Conservation (phyloP, 2,113 vertebrate species). For the Mandrillus leucophaeus region DNA sequence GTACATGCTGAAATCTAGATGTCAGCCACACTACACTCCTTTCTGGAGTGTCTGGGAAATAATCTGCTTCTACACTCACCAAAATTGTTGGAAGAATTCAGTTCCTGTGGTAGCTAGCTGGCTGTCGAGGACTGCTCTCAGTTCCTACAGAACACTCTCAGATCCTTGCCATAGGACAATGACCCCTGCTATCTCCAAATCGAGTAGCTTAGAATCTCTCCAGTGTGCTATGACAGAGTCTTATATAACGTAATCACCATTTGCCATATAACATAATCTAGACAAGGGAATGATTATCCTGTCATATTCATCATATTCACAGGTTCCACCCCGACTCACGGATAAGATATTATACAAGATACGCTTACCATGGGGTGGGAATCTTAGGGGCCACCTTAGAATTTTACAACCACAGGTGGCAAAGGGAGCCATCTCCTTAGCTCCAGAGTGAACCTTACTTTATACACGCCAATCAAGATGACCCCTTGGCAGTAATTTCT, state of each 20-base stretch:
- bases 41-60: background rate
- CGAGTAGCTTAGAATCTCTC: background rate
- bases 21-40: background rate
- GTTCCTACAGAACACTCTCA: background rate
- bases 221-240: background rate
- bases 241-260: background rate
- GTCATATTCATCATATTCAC: background rate
- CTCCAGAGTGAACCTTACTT: background rate
- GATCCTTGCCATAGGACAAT: background rate
- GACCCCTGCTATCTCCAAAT: background rate
- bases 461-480: background rate
- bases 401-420: background rate
- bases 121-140: background rate
- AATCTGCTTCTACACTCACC: accelerated
- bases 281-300: background rate
- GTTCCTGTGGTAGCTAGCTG: background rate
- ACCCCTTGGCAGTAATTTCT: background rate
- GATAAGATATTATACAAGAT: background rate
- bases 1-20: background rate
- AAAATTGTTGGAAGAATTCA: background rate
- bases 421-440: background rate
- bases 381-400: background rate
- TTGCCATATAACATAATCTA: background rate
- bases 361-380: background rate
- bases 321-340: background rate